Base-by-base conservation (phyloP, 2,888 invertebrate species). In the Eupsilia transversa region DNA sequence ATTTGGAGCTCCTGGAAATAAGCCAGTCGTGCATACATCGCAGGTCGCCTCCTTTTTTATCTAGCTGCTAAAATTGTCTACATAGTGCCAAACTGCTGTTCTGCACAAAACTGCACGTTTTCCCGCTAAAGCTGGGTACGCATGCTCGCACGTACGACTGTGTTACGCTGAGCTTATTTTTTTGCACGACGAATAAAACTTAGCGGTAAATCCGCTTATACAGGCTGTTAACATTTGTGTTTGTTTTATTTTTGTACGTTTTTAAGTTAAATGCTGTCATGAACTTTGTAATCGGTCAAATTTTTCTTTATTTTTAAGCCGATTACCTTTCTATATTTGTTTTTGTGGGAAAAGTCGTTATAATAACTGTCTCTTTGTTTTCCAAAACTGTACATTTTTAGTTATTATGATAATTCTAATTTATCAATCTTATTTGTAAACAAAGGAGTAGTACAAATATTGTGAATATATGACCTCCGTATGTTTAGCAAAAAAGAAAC, bases 111-210 rank as follows among this genome's bases (percentile, higher is more conserved):
- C 3, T 70, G 59, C 72, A 79, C 68, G 78, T 75, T 77, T 78
- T 69, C 33, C 64, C 35, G 69, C 71, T 65, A 78, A 77, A 76
- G 43, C 52, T 60, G 57, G 73, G 67, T 43, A 60, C 63, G 76
- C 88, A 86, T 89, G 76, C 74, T 80, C 68, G 67, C 88, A 82
- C 89, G 89, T 86, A 84, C 77, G 64, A 43, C 82, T 72, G 87
- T 86, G 89, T 89, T 89, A 87, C 89, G 87, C 85, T 89, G 86
- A 72, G 83, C 88, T 77, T 86, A 73, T 74, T 89, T 90, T 91
- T 91, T 90, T 89, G 89, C 89, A 64, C 71, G 63, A 77, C 86
- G 81, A 80, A 84, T 88, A 82, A 87, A 83, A 84, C 74, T 81
- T 91, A 91, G 88, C 91, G 91, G 91, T 91, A 88, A 86, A 87